phyloP scores from a whole-genome alignment of 2,797 vertebrate genomes.

The Ptychadena robeensis region DNA sequence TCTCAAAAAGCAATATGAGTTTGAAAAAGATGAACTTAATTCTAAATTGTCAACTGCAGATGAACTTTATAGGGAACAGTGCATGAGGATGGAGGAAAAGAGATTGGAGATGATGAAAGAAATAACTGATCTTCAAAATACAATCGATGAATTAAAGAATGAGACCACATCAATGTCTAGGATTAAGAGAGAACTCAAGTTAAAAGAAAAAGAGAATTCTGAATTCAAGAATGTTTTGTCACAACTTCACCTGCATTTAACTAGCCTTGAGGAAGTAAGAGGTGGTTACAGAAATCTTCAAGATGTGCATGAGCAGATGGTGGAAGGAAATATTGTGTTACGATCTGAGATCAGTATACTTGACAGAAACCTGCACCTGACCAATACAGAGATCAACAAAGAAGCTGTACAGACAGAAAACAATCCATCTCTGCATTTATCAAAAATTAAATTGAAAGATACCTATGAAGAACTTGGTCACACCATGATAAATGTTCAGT shows the following conservation, averaged over 20 bases:
- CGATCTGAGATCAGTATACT: slow-evolving; percentile 68
- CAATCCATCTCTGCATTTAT: too few relatives aligned
- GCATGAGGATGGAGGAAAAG: slow-evolving; percentile 70
- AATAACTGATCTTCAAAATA: slow-evolving; percentile 70
- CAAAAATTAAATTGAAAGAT: slow-evolving; percentile 60
- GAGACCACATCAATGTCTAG: slow-evolving; percentile 40
- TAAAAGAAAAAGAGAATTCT: slow-evolving; percentile 53
- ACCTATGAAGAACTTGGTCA: slow-evolving; percentile 67
- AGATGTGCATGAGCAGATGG: slow-evolving; percentile 67
- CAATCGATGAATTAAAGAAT: slow-evolving; percentile 72
- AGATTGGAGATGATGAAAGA: slow-evolving; percentile 74
- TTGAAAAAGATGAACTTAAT: slow-evolving; percentile 76
- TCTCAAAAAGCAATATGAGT: slow-evolving; percentile 72
- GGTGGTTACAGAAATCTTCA: slow-evolving; percentile 68
- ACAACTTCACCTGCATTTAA: slow-evolving; percentile 61
- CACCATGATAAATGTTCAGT: slow-evolving; percentile 68
- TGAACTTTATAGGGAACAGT: slow-evolving; percentile 66
- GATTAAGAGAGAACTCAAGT: slow-evolving; percentile 59
- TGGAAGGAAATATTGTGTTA: slow-evolving; percentile 70
- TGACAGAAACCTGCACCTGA: slow-evolving; percentile 59
- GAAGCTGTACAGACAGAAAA: slow-evolving; percentile 63
- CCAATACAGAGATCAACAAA: slow-evolving; percentile 29
- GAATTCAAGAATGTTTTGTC: slow-evolving; percentile 65
- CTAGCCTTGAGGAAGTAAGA: slow-evolving; percentile 66
- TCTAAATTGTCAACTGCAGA: slow-evolving; percentile 70